Evolutionary conservation across 2,888 invertebrate species (phyloP), one percentile per base, ranked within the genome.

Genomic region (Fissipunctia ypsillon): DNA sequence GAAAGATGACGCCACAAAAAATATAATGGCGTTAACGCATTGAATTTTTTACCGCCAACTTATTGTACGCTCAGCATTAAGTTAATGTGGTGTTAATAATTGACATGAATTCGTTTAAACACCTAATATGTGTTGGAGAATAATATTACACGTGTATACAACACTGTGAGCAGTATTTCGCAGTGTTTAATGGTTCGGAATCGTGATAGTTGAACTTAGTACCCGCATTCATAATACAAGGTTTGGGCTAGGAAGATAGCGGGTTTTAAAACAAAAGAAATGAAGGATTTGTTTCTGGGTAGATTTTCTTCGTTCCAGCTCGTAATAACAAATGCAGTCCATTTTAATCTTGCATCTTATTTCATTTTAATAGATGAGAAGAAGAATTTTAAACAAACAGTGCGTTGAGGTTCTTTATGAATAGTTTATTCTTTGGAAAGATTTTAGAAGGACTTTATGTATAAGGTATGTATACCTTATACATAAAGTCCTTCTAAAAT

Each of bases 131-230:
- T 70, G 73, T 81, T 48, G 22, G 56, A 65, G 74, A 81, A 77
- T 72, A 81, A 76, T 81, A 73, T 73, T 72, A 80, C 76, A 76
- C 66, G 72, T 61, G 73, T 54, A 73, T 67, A 69, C 61, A 82
- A 76, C 61, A 60, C 48, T 70, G 57, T 38, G 59, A 84, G 88
- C 89, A 89, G 85, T 86, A 88, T 88, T 86, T 89, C 90, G 88
- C 79, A 84, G 81, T 84, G 90, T 89, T 93, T 88, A 93, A 93
- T 93, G 93, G 91, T 82, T 88, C 76, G 92, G 91, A 93, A 93
- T 88, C 76, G 90, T 86, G 93, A 93, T 93, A 93, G 92, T 92
- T 92, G 85, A 88, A 90, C 90, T 92, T 91, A 89, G 89, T 87
- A 79, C 83, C 86, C 88, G 86, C 88, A 88, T 91, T 90, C 82